Conservation (phyloP, 2,113 vertebrate genomes). For the Platichthys flesus region DNA sequence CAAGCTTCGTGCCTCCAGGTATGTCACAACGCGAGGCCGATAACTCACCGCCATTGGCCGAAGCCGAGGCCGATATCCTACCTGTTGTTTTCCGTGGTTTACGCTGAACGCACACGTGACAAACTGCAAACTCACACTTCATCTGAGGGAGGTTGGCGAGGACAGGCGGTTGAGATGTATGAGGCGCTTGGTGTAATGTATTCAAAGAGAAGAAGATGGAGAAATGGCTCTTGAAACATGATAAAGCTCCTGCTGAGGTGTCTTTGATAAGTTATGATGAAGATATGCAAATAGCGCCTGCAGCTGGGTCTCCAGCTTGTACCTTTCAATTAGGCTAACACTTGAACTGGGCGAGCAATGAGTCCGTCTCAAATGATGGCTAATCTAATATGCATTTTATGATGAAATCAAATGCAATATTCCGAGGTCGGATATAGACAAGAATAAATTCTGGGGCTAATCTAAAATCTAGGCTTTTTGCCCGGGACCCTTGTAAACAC, state of each 20-base stretch:
- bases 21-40: neutral
- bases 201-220: slow-evolving; percentile 61
- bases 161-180: slow-evolving; percentile 46
- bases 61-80: neutral
- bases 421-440: neutral
- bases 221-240: slow-evolving; percentile 62
- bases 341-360: slow-evolving; percentile 30
- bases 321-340: slow-evolving; percentile 58
- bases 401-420: slow-evolving; percentile 34
- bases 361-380: slow-evolving; percentile 8
- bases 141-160: slow-evolving; percentile 8
- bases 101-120: neutral
- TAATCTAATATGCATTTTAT: slow-evolving; percentile 18
- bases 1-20: slow-evolving; percentile 9
- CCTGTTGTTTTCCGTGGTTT: too few relatives aligned
- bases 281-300: slow-evolving; percentile 58
- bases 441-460: neutral
- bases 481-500: neutral
- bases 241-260: slow-evolving; percentile 59
- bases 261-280: slow-evolving; percentile 69
- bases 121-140: slow-evolving; percentile 36
- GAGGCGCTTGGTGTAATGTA: slow-evolving; percentile 56
- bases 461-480: slow-evolving; percentile 6
- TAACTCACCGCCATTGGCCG: slow-evolving; percentile 28
- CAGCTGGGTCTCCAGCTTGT: slow-evolving; percentile 32